Evolutionary conservation across 1,140 invertebrate species (phyloP).

Genomic region (Popillia japonica): DNA sequence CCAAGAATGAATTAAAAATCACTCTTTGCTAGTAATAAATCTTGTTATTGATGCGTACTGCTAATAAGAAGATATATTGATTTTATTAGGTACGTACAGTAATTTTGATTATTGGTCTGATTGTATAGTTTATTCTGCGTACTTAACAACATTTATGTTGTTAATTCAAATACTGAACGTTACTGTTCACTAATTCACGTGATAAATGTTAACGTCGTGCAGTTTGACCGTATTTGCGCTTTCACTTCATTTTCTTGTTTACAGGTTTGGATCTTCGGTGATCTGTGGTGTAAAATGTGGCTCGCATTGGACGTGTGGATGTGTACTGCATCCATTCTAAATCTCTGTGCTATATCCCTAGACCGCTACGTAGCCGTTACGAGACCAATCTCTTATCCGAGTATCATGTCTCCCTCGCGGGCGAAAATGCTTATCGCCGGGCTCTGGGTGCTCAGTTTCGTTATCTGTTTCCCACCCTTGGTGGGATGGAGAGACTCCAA

Average conservation of each 20-base stretch:
- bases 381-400: slow-evolving; percentile 90
- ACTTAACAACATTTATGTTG: no score
- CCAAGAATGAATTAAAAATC: no score
- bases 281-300: slow-evolving; percentile 92
- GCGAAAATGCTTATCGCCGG: slow-evolving; percentile 88
- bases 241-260: slow-evolving; percentile 52
- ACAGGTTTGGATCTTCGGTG: slow-evolving; percentile 91
- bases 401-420: slow-evolving; percentile 88
- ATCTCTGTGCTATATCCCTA: slow-evolving; percentile 89
- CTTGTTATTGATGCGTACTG: no score
- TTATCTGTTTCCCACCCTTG: slow-evolving; percentile 96
- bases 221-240: neutral
- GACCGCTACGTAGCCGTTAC: slow-evolving; percentile 96
- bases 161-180: no score
- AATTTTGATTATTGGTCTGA: no score
- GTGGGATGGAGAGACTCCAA: slow-evolving; percentile 91
- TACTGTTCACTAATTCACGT: no score
- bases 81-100: no score
- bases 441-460: slow-evolving; percentile 94
- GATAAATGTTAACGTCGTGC: no score
- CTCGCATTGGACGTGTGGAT: slow-evolving; percentile 95
- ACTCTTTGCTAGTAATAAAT: no score
- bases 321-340: slow-evolving; percentile 95
- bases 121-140: no score
- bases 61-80: no score